These are phyloP conservation scores for Lagorchestes hirsutus DNA, from an alignment of 2,797 vertebrate species.

Conservation along the genomic window DNA sequence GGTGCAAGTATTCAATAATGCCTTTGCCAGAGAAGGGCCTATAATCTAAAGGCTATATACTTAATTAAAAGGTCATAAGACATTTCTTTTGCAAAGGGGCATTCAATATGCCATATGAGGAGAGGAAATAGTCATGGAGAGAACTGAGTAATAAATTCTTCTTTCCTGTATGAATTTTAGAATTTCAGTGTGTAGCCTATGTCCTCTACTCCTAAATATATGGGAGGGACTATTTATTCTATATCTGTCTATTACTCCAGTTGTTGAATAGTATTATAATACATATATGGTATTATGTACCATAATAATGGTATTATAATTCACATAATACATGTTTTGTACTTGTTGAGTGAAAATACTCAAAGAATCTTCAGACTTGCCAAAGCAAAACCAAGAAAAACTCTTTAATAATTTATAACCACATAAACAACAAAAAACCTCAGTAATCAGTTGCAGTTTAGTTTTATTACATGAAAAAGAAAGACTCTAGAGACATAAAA, in stretches of 20 bases:
- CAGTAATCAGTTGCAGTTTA: neutral
- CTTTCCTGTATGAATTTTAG: neutral
- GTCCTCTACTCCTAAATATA: neutral
- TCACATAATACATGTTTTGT: neutral
- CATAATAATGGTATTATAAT: too few relatives aligned
- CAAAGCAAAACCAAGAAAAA: neutral
- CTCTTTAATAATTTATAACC: neutral
- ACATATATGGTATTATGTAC: too few relatives aligned
- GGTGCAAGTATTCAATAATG: neutral
- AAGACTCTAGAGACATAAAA: neutral
- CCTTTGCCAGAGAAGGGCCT: neutral
- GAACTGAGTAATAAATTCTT: neutral
- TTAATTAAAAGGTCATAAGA: neutral
- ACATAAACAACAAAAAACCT: neutral
- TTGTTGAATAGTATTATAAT: neutral
- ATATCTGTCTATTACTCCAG: neutral
- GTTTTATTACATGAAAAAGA: neutral
- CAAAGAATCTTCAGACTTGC: neutral
- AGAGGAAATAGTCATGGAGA: neutral
- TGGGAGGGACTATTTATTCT: neutral
- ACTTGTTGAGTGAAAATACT: neutral
- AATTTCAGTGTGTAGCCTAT: neutral
- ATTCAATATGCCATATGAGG: neutral
- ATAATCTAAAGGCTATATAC: neutral
- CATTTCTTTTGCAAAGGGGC: neutral